phyloP scores from a whole-genome alignment of 2,888 invertebrate genomes.

The Lithosia quadra region DNA sequence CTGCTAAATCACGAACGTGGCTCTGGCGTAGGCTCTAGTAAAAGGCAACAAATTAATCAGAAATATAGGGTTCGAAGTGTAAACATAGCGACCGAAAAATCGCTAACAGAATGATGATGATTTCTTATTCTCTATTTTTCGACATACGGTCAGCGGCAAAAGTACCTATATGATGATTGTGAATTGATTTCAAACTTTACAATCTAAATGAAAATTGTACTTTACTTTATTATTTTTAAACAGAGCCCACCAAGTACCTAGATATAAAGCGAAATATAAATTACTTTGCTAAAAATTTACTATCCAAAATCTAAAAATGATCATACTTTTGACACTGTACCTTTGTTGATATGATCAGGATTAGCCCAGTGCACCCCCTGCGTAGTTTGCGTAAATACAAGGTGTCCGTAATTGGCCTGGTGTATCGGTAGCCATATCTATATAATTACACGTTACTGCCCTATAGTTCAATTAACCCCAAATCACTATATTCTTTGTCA shows the following conservation, averaged over 20 bases:
- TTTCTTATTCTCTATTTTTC: neutral
- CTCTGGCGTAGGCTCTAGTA: neutral
- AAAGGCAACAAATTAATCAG: neutral
- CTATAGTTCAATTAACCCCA: slow-evolving; percentile 38
- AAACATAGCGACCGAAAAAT: neutral
- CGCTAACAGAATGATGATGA: neutral
- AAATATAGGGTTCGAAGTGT: no score
- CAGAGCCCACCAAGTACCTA: no score
- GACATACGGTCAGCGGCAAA: no score
- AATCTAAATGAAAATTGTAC: no score
- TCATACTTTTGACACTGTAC: no score
- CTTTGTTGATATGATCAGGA: neutral
- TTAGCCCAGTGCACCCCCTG: slow-evolving; percentile 1
- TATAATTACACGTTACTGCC: slow-evolving; percentile 34
- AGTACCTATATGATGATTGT: no score
- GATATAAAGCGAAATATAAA: no score
- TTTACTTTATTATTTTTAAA: no score
- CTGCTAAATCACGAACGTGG: no score
- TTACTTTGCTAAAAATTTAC: no score
- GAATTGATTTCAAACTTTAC: no score
- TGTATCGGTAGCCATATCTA: slow-evolving; percentile 34
- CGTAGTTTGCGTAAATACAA: slow-evolving; percentile 41
- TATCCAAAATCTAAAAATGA: no score
- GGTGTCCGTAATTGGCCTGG: slow-evolving; percentile 64
- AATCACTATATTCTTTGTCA: slow-evolving; percentile 33